Percentiles rank a stretch among this genome's conserved stretches.
Evolutionary conservation across 2,797 vertebrate genomes (phyloP).

Genomic region (Hybognathus amarus): DNA sequence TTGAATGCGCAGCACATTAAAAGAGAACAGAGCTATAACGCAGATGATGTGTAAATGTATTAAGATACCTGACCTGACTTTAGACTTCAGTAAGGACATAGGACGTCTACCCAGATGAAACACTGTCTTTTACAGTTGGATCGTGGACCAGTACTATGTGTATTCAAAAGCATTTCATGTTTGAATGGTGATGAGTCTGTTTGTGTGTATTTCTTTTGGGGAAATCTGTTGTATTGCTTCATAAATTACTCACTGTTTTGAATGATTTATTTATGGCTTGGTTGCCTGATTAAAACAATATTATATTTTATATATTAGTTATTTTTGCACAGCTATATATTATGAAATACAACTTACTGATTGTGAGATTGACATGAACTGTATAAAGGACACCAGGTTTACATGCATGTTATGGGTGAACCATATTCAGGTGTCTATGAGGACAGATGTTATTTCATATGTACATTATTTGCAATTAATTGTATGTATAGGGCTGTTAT

Average conservation of each 20-base stretch:
- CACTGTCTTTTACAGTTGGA: constrained; percentile 37
- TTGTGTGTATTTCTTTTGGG: constrained; percentile 57
- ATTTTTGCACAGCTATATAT: constrained; percentile 92
- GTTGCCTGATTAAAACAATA: constrained; percentile 78
- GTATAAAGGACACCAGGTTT: constrained; percentile 66
- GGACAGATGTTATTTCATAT: constrained; percentile 56
- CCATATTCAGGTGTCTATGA: constrained; percentile 49
- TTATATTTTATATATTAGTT: constrained; percentile 78
- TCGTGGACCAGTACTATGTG: constrained; percentile 24
- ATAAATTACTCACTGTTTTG: constrained; percentile 73
- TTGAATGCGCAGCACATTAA: constrained; percentile 9
- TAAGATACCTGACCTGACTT: constrained; percentile 19
- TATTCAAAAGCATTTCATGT: constrained; percentile 27
- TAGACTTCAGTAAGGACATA: constrained; percentile 41
- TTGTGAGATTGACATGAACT: constrained; percentile 67
- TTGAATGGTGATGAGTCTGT: constrained; percentile 51
- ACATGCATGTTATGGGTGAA: constrained; percentile 44
- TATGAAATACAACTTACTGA: constrained; percentile 69
- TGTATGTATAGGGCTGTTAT: constrained; percentile 55
- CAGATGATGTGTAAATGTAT: not conserved
- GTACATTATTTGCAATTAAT: constrained; percentile 52
- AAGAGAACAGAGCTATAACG: constrained; percentile 22
- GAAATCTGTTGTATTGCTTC: constrained; percentile 69
- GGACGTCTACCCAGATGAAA: constrained; percentile 16
- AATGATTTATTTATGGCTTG: constrained; percentile 82